These are phyloP conservation scores for Xenops minutus DNA, from an alignment of 2,797 vertebrate genomes.

Conservation along the genomic window DNA sequence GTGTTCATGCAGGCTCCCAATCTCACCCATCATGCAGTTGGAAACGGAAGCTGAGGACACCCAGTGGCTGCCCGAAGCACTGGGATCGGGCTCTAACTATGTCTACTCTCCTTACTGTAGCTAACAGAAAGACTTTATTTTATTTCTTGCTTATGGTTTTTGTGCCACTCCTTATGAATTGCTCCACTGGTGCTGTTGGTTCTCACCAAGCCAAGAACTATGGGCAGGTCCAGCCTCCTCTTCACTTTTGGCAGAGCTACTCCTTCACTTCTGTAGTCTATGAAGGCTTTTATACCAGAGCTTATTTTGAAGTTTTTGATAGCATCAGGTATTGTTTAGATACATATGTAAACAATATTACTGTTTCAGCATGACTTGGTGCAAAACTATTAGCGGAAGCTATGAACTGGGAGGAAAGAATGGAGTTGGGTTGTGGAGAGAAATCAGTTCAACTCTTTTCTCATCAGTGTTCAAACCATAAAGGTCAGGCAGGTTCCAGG, in stretches of 20 bases:
- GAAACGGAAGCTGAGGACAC: background rate
- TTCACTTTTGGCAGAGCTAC: background rate
- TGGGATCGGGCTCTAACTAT: rapidly evolving
- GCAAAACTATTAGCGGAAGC: background rate
- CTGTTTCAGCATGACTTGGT: background rate
- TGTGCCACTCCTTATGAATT: background rate
- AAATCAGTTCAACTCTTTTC: background rate
- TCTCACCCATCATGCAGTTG: rapidly evolving
- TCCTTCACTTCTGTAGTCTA: background rate
- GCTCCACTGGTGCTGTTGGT: background rate
- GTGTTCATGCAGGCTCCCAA: background rate
- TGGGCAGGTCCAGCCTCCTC: background rate
- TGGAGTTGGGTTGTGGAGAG: background rate
- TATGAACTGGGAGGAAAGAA: background rate
- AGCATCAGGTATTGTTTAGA: background rate
- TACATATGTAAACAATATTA: background rate
- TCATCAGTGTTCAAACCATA: background rate
- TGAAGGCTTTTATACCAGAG: background rate
- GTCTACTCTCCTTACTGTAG: background rate
- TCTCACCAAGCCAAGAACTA: background rate
- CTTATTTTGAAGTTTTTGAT: background rate
- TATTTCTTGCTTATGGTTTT: background rate
- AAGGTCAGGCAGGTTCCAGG: background rate
- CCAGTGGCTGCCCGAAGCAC: background rate
- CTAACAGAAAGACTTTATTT: background rate